A percentile compares a stretch with the other conserved stretches of the same genome.
These are phyloP conservation scores for Popillia japonica DNA, from an alignment of 1,140 invertebrate species.

Conservation along the genomic window DNA sequence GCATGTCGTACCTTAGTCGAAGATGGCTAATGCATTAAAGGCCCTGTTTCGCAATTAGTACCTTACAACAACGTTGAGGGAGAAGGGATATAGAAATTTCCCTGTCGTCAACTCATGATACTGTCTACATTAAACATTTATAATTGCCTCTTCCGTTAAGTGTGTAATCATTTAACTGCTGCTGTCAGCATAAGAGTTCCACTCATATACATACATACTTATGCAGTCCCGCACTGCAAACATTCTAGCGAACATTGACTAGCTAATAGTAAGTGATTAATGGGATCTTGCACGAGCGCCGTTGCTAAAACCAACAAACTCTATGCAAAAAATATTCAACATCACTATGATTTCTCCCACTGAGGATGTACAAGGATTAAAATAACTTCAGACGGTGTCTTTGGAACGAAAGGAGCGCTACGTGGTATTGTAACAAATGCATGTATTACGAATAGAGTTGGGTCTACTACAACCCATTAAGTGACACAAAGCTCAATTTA, in stretches of 20 bases:
- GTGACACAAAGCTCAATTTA: too few relatives aligned
- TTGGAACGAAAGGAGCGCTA: too few relatives aligned
- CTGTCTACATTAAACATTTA: conserved; percentile 25
- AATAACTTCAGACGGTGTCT: too few relatives aligned
- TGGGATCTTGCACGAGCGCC: not conserved
- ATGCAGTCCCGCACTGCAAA: not conserved
- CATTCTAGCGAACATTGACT: not conserved
- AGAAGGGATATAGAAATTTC: not conserved
- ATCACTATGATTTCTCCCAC: not conserved
- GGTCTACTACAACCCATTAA: too few relatives aligned
- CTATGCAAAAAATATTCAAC: not conserved
- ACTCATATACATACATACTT: not conserved
- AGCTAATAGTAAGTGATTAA: conserved; percentile 18
- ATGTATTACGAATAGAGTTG: too few relatives aligned
- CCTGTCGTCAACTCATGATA: conserved; percentile 12
- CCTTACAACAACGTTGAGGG: not conserved
- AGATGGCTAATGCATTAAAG: not conserved
- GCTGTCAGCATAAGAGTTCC: conserved; percentile 1
- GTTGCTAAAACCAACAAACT: not conserved
- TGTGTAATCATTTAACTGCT: conserved; percentile 22
- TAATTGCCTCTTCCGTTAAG: conserved; percentile 14
- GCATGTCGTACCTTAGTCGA: not conserved
- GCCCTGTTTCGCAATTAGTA: conserved; percentile 14
- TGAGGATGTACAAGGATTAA: not conserved
- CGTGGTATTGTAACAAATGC: too few relatives aligned